Base-by-base conservation (phyloP, 2,888 invertebrate genomes). In the Phyllotreta striolata region DNA sequence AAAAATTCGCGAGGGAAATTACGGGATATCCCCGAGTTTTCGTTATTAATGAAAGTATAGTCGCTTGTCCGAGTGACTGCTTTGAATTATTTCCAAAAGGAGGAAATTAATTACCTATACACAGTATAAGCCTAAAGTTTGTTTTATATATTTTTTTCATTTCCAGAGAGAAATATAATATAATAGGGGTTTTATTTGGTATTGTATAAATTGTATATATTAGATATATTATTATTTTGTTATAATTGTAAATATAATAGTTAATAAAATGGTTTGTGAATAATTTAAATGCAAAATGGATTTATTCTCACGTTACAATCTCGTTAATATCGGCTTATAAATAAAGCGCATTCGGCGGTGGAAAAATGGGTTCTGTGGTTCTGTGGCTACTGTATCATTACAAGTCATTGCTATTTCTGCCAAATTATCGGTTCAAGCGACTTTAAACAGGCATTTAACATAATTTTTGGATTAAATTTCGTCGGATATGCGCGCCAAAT, bases 331-430 rank as follows among this genome's bases (percentile, higher is more conserved):
- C 4, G 2, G 24, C 56, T 64, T 66, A 63, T 67, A 68, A 60
- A 67, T 70, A 69, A 64, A 64, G 66, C 68, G 60, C 44, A 55
- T 39, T 49, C 34, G 13, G 43, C 40, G 51, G 62, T 64, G 57
- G 12, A 39, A 40, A 56, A 43, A 63, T 65, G 24, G 24, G 24
- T 24, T 24, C 24, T 24, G 24, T 24, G 24, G 24, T 24, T 24
- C 24, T 24, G 63, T 61, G 58, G 76, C 77, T 77, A 76, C 77
- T 74, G 77, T 78, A 75, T 77, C 71, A 78, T 78, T 77, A 78
- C 74, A 62, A 72, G 73, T 69, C 75, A 72, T 73, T 71, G 74
- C 74, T 72, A 74, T 75, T 74, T 76, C 73, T 73, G 67, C 71
- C 67, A 76, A 77, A 77, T 77, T 76, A 72, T 72, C 74, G 76